phyloP scores from a whole-genome alignment of 2,113 vertebrate genomes.

The Leptocoma aspasia region DNA sequence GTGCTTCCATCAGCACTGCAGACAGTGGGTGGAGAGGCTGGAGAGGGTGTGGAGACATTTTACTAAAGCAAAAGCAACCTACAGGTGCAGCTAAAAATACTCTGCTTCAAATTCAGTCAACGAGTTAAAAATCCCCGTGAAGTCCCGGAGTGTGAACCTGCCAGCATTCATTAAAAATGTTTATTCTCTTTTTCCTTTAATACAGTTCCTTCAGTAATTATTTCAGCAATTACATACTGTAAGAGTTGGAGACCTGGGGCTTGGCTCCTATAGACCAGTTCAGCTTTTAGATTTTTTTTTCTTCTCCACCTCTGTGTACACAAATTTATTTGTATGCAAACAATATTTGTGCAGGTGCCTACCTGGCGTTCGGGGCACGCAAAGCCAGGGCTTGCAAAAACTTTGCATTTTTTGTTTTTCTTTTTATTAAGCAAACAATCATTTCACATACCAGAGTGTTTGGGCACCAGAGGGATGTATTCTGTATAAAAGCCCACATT shows the following conservation, averaged over 20 bases:
- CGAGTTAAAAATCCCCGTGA: not conserved
- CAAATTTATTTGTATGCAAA: slow-evolving; percentile 20
- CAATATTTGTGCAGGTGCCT: slow-evolving; percentile 2
- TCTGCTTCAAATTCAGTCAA: not conserved
- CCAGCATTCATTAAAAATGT: not conserved
- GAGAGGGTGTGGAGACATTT: not conserved
- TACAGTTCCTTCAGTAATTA: not conserved
- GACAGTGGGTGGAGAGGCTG: not conserved
- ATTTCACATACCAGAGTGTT: not conserved
- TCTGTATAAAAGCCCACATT: not conserved
- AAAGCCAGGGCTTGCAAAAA: not conserved
- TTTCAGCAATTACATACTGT: not conserved
- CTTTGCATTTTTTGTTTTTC: not conserved
- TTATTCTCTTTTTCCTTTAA: not conserved
- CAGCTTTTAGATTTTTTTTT: not conserved
- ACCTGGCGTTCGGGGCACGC: not conserved
- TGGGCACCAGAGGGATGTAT: not conserved
- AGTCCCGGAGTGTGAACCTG: not conserved
- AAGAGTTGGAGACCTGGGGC: not conserved
- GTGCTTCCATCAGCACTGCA: not conserved
- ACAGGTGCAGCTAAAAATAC: slow-evolving; percentile 18
- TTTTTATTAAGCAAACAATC: not conserved
- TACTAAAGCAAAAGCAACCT: not conserved
- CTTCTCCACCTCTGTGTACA: not conserved
- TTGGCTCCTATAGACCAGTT: not conserved